phyloP scores from a whole-genome alignment of 2,113 vertebrate species.

The Gopherus evgoodei region DNA sequence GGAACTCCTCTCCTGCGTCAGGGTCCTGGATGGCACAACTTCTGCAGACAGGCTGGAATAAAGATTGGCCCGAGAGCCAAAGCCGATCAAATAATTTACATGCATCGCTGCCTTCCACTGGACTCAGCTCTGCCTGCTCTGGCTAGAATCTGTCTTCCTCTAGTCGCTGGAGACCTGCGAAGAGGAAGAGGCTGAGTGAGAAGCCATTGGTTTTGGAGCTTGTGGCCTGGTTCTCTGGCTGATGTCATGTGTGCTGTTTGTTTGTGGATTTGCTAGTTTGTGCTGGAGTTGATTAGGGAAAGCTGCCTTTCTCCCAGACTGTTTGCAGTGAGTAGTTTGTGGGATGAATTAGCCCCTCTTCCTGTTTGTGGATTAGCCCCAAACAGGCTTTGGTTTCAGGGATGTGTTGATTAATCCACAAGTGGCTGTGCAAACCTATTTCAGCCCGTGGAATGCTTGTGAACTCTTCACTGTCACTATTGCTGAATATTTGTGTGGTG shows the following conservation, averaged over 20 bases:
- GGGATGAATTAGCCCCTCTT: not conserved
- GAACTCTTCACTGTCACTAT: not conserved
- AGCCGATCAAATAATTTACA: not conserved
- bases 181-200: not conserved
- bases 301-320: rapidly evolving
- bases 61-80: not conserved
- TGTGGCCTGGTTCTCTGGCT: not conserved
- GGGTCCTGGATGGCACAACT: not conserved
- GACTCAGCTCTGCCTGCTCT: not conserved
- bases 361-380: rapidly evolving
- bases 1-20: not conserved
- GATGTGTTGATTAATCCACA: too few species aligned
- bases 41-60: not conserved
- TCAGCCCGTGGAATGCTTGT: not conserved
- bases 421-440: not conserved
- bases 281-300: rapidly evolving
- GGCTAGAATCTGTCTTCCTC: not conserved
- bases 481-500: not conserved
- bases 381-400: rapidly evolving
- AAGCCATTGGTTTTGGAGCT: not conserved
- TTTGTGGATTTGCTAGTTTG: rapidly evolving
- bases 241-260: not conserved
- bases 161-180: not conserved
- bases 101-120: not conserved
- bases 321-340: not conserved